Evolutionary conservation across 1,140 invertebrate genomes (phyloP).

Genomic region (Telenomus remus): DNA sequence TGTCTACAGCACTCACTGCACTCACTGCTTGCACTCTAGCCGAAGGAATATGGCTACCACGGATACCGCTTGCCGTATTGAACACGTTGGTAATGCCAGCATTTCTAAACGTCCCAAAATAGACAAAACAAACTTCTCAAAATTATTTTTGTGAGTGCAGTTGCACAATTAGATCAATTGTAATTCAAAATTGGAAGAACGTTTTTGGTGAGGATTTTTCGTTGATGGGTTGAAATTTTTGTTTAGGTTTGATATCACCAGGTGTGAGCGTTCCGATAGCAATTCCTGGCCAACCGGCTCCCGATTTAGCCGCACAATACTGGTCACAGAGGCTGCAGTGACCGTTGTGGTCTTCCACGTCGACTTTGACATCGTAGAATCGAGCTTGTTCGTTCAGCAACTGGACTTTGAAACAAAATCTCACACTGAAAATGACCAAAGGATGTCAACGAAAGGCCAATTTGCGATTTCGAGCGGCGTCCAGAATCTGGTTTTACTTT

Average conservation of each 20-base stretch:
- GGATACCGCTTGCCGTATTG: conserved; percentile 68
- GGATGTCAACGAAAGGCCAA: conserved; percentile 33
- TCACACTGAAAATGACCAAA: conserved; percentile 6
- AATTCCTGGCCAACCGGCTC: conserved; percentile 79
- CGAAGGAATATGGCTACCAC: conserved; percentile 72
- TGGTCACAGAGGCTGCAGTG: conserved; percentile 81
- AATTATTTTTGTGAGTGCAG: too few relatives aligned
- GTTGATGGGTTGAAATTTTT: too few relatives aligned
- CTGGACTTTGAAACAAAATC: conserved; percentile 17
- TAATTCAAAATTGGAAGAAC: too few relatives aligned
- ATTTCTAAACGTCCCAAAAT: conserved; percentile 6
- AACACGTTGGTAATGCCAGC: conserved; percentile 60
- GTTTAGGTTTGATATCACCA: conserved; percentile 81
- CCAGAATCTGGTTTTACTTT: conserved; percentile 13
- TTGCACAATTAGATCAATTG: too few relatives aligned
- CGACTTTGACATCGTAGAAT: conserved; percentile 67
- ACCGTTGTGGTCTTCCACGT: conserved; percentile 74
- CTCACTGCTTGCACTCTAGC: conserved; percentile 76
- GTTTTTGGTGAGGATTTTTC: too few relatives aligned
- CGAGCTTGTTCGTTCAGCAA: conserved; percentile 61
- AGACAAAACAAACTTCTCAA: background rate
- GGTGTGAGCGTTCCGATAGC: conserved; percentile 83
- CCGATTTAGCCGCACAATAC: conserved; percentile 81
- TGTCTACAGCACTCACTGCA: conserved; percentile 76
- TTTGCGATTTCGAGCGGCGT: conserved; percentile 47